Percentiles rank a stretch among this genome's conserved stretches.
These are phyloP conservation scores for Macquaria australasica DNA, from an alignment of 2,113 vertebrate genomes.

Conservation along the genomic window DNA sequence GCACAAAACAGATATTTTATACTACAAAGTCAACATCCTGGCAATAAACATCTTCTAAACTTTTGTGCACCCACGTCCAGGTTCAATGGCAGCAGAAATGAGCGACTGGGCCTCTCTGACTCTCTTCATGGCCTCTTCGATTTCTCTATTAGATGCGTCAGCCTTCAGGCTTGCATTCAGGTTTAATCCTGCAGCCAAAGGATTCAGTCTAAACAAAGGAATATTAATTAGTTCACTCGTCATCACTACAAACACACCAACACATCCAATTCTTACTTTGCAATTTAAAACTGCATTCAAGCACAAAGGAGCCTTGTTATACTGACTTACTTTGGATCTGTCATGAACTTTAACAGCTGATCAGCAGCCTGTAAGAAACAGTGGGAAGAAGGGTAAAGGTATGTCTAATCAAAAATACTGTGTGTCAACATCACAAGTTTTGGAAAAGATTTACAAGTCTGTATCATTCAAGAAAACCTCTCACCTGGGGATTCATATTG, in stretches of 20 bases:
- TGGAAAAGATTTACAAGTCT: neutral
- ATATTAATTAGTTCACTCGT: constrained; percentile 3
- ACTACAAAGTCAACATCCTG: neutral
- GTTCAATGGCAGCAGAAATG: constrained; percentile 98
- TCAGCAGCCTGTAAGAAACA: constrained; percentile 88
- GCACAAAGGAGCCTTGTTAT: neutral
- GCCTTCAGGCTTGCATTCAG: constrained; percentile 93
- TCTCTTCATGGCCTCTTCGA: constrained; percentile 98
- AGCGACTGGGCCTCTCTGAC: constrained; percentile 97
- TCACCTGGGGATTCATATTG: constrained; percentile 84
- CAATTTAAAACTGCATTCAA: neutral
- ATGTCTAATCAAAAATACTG: neutral
- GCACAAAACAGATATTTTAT: neutral
- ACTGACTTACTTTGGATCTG: constrained; percentile 95
- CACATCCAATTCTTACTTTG: neutral
- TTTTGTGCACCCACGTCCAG: constrained; percentile 85
- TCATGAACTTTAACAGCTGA: constrained; percentile 97
- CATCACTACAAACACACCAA: neutral
- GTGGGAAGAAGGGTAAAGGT: neutral
- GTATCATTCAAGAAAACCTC: neutral
- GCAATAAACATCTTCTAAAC: neutral
- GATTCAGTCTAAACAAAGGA: constrained; percentile 89
- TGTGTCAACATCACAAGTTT: neutral
- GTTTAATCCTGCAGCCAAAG: constrained; percentile 91
- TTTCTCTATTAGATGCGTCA: constrained; percentile 96